These are phyloP conservation scores for Antechinus flavipes DNA, from an alignment of 2,113 vertebrate genomes.

Conservation along the genomic window DNA sequence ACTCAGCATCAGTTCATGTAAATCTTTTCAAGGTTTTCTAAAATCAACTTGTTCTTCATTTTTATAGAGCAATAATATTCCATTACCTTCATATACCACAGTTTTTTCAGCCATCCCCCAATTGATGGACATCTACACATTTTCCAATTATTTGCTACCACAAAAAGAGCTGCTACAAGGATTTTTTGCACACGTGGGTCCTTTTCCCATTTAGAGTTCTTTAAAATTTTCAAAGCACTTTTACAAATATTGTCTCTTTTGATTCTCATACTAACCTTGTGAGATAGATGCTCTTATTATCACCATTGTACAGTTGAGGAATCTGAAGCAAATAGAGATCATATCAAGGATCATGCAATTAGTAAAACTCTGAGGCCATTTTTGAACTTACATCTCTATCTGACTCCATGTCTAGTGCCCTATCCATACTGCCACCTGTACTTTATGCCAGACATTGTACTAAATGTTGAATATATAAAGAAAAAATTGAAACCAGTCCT, in stretches of 20 bases:
- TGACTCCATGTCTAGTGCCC: background rate
- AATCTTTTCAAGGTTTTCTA: no score
- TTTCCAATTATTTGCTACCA: no score
- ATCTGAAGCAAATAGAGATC: background rate
- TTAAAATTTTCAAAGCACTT: background rate
- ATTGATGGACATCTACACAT: no score
- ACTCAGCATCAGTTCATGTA: no score
- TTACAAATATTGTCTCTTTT: background rate
- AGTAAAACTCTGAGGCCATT: background rate
- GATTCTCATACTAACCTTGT: background rate
- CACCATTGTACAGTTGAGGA: background rate
- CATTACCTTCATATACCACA: no score
- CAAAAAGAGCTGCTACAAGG: no score
- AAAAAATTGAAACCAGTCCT: background rate
- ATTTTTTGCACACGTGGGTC: no score
- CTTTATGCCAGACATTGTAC: background rate
- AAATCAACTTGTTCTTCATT: no score
- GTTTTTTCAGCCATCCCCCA: no score
- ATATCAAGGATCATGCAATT: background rate
- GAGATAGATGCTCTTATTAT: background rate
- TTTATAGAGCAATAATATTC: no score
- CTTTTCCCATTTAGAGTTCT: background rate
- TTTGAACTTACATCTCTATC: background rate
- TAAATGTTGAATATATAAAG: background rate
- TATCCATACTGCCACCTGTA: background rate